Percentiles rank a stretch among this genome's conserved stretches.
Conservation (phyloP, 2,888 invertebrate species). For the Yponomeuta cagnagella region DNA sequence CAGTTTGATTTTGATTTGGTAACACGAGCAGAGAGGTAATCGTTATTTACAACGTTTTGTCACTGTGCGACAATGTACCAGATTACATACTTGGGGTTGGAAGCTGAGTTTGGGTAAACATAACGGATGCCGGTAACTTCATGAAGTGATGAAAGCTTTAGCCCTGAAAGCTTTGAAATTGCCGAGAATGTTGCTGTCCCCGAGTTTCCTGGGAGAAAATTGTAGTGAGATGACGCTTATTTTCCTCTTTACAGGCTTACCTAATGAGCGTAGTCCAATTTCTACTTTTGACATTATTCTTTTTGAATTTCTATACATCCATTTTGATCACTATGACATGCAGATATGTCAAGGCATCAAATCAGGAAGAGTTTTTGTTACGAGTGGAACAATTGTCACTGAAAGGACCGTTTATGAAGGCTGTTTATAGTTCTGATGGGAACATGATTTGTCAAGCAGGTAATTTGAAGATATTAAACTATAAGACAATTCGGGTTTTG, state of each 20-base stretch:
- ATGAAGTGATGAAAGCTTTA: too few relatives aligned
- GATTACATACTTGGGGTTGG: too few relatives aligned
- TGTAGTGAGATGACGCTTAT: neutral
- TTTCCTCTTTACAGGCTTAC: conserved; percentile 54
- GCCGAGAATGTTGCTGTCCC: neutral
- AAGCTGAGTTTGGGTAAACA: too few relatives aligned
- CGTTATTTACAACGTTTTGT: too few relatives aligned
- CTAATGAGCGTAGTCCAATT: conserved; percentile 68
- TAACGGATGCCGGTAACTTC: too few relatives aligned
- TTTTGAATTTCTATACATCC: conserved; percentile 62
- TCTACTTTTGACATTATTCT: conserved; percentile 59
- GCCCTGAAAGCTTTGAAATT: too few relatives aligned
- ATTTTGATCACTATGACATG: conserved; percentile 60
- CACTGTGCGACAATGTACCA: too few relatives aligned
- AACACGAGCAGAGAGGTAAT: too few relatives aligned
- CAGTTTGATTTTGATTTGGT: neutral
- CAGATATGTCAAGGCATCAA: conserved; percentile 44
- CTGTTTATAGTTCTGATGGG: conserved; percentile 43
- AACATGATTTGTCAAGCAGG: conserved; percentile 59
- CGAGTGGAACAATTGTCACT: conserved; percentile 35
- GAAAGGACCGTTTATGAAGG: conserved; percentile 38
- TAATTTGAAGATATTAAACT: conserved; percentile 21
- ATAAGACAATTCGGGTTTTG: conserved; percentile 10
- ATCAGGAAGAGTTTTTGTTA: conserved; percentile 36
- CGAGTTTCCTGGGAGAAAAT: neutral